Conservation (phyloP, 35 echinoderm and acorn worm genomes). For the Nesometra sesokonis region DNA sequence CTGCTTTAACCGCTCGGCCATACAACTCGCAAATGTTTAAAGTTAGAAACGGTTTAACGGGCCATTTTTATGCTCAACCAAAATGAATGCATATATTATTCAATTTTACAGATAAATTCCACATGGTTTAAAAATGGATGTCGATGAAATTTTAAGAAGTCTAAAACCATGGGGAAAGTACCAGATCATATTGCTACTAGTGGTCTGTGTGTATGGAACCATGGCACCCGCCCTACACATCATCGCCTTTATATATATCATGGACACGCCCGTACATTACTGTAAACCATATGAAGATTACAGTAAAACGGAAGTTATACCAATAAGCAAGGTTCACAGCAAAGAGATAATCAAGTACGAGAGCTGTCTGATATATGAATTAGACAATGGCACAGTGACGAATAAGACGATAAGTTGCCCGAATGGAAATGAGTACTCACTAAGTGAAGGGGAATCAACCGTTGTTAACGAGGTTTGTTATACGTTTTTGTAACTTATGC, state of each 20-base stretch:
- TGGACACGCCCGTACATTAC: conserved; percentile 7
- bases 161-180: conserved; percentile 1
- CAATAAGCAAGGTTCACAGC: not conserved
- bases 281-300: not conserved
- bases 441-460: not conserved
- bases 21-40: no score
- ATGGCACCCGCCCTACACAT: conserved; percentile 9
- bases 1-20: no score
- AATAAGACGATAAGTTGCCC: not conserved
- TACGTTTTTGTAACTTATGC: not conserved
- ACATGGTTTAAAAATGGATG: not conserved
- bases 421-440: not conserved
- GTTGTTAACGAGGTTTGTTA: not conserved
- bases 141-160: not conserved
- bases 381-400: not conserved
- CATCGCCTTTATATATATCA: conserved; percentile 7
- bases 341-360: not conserved
- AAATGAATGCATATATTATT: no score
- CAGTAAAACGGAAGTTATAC: not conserved
- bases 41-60: no score
- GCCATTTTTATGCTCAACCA: no score
- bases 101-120: no score
- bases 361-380: not conserved
- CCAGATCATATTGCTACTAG: not conserved
- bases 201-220: not conserved